Conservation (phyloP, 2,113 vertebrate species). For the Eurypyga helias region DNA sequence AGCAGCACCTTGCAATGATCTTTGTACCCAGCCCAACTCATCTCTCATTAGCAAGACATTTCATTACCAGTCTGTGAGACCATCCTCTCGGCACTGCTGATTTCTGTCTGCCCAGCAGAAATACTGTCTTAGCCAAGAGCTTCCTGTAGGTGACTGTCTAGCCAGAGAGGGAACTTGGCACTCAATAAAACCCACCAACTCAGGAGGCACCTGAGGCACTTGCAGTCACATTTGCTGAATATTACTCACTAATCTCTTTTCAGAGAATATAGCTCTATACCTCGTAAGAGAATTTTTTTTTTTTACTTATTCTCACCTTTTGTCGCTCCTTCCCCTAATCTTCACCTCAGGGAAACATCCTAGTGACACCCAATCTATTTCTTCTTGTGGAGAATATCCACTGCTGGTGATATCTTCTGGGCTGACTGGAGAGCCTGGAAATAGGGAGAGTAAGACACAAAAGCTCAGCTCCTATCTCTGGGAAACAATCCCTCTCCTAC, state of each 20-base stretch:
- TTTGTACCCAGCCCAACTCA: constrained; percentile 58
- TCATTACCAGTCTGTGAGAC: constrained; percentile 57
- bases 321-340: not conserved
- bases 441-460: not conserved
- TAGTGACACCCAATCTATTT: not conserved
- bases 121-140: constrained; percentile 13
- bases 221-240: not conserved
- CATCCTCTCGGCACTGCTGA: constrained; percentile 30
- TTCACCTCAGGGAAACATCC: not conserved
- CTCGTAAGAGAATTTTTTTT: not conserved
- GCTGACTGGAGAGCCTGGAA: not conserved
- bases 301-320: not conserved
- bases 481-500: not conserved
- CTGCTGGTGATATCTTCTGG: not conserved
- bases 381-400: not conserved
- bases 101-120: constrained; percentile 55
- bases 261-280: not conserved
- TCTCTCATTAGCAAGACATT: constrained; percentile 56
- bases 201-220: not conserved
- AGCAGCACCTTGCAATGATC: constrained; percentile 60
- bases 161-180: constrained; percentile 37
- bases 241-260: not conserved
- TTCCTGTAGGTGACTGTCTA: constrained; percentile 48
- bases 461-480: not conserved
- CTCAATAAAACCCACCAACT: not conserved